A percentile compares a stretch with the other conserved stretches of the same genome.
Conservation (phyloP, 2,888 invertebrate genomes). For the Saturnia japonica region DNA sequence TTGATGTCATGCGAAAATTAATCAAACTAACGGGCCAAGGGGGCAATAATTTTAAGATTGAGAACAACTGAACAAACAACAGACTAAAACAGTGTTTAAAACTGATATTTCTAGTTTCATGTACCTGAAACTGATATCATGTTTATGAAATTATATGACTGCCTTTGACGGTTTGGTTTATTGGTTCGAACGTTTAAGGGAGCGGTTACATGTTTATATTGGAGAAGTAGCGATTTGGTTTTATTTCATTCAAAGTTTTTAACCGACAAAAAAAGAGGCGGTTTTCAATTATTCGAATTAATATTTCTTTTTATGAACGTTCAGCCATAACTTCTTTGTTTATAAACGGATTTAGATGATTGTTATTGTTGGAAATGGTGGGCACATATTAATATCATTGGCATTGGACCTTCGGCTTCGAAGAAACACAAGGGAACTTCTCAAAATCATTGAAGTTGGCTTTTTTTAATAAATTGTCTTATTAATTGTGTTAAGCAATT, state of each 20-base stretch:
- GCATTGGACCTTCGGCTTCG: too few relatives aligned
- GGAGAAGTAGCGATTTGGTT: not conserved
- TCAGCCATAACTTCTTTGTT: too few relatives aligned
- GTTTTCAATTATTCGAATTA: too few relatives aligned
- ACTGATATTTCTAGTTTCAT: constrained; percentile 8
- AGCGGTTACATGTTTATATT: not conserved
- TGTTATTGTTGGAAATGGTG: too few relatives aligned
- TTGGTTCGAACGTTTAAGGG: not conserved
- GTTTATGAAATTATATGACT: constrained; percentile 9
- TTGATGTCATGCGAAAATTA: not conserved
- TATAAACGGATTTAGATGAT: too few relatives aligned
- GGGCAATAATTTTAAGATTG: not conserved
- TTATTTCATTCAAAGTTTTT: not conserved
- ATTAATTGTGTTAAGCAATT: too few relatives aligned
- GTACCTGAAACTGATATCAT: constrained; percentile 8
- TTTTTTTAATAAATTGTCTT: too few relatives aligned
- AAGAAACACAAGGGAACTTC: too few relatives aligned
- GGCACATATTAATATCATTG: too few relatives aligned
- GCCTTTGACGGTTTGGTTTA: constrained; percentile 7
- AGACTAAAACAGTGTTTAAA: not conserved
- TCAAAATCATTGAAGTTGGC: too few relatives aligned
- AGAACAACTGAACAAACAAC: not conserved
- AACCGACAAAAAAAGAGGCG: too few relatives aligned
- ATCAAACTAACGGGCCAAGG: not conserved
- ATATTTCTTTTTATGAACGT: too few relatives aligned